Evolutionary conservation across 2,888 invertebrate species (phyloP).

Genomic region (Euplagia quadripunctaria): DNA sequence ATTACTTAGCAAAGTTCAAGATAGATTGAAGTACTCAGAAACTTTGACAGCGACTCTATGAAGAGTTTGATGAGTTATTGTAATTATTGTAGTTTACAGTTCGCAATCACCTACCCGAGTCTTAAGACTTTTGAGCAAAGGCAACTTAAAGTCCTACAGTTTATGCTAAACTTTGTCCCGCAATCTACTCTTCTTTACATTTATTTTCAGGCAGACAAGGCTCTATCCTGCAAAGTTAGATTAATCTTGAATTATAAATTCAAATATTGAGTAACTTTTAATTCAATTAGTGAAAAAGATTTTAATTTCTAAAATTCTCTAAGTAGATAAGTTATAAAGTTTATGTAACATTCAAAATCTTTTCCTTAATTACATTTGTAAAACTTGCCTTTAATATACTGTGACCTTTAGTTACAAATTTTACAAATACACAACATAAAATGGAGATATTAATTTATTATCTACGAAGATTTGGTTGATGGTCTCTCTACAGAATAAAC

Average conservation of each 20-base stretch:
- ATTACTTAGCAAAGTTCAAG: constrained; percentile 81
- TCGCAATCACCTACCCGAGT: constrained; percentile 39
- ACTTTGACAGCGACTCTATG: constrained; percentile 65
- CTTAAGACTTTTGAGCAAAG: constrained; percentile 26
- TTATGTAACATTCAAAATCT: not conserved
- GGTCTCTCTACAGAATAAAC: not conserved
- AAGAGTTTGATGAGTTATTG: constrained; percentile 70
- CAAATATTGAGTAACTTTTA: not conserved
- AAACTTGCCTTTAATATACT: not conserved
- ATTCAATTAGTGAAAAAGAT: not conserved
- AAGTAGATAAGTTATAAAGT: not conserved
- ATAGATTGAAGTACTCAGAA: constrained; percentile 78
- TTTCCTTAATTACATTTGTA: not conserved
- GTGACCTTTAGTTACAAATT: not conserved
- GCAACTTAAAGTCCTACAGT: constrained; percentile 27
- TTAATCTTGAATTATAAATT: constrained; percentile 14
- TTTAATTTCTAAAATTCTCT: not conserved
- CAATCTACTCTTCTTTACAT: constrained; percentile 10
- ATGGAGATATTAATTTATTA: not conserved
- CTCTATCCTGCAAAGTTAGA: constrained; percentile 11
- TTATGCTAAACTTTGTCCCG: constrained; percentile 37
- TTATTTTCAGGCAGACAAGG: constrained; percentile 21
- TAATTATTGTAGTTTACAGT: constrained; percentile 59
- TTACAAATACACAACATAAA: not conserved
- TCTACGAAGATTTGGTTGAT: not conserved